phyloP scores from a whole-genome alignment of 2,888 invertebrate species.

The Eupeodes latifasciatus region DNA sequence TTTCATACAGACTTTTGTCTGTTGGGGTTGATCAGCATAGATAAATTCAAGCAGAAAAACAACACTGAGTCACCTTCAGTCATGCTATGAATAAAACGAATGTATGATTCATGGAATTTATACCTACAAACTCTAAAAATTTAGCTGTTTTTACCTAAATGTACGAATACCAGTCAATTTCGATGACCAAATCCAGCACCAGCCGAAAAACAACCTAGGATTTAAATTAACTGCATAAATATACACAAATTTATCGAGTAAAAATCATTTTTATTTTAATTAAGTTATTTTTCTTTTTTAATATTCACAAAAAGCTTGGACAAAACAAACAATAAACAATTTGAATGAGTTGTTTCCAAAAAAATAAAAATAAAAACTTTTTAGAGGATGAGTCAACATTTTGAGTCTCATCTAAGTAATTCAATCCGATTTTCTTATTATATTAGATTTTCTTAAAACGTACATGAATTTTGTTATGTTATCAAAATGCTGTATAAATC shows the following conservation, averaged over 20 bases:
- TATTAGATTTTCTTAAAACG: constrained; percentile 48
- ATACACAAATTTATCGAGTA: constrained; percentile 48
- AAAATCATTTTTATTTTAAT: constrained; percentile 65
- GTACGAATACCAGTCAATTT: not conserved
- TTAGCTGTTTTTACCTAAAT: not conserved
- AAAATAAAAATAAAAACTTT: not conserved
- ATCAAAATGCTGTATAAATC: constrained; percentile 15
- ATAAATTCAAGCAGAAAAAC: not conserved
- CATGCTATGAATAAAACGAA: constrained; percentile 23
- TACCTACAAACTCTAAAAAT: not conserved
- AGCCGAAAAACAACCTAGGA: not conserved
- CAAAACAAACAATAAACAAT: constrained; percentile 43
- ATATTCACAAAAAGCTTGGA: constrained; percentile 73
- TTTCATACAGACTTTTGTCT: constrained; percentile 3
- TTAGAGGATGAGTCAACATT: constrained; percentile 14
- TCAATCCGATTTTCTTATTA: constrained; percentile 37
- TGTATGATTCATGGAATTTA: constrained; percentile 4
- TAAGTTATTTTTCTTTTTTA: constrained; percentile 37
- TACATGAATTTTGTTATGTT: constrained; percentile 51
- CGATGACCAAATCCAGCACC: not conserved
- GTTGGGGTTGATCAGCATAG: constrained; percentile 16
- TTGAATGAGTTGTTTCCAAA: constrained; percentile 37
- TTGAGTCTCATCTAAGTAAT: constrained; percentile 21
- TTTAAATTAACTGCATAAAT: not conserved
- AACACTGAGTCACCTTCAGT: constrained; percentile 32